Conservation (phyloP, 2,888 invertebrate genomes). For the Eupithecia dodoneata region DNA sequence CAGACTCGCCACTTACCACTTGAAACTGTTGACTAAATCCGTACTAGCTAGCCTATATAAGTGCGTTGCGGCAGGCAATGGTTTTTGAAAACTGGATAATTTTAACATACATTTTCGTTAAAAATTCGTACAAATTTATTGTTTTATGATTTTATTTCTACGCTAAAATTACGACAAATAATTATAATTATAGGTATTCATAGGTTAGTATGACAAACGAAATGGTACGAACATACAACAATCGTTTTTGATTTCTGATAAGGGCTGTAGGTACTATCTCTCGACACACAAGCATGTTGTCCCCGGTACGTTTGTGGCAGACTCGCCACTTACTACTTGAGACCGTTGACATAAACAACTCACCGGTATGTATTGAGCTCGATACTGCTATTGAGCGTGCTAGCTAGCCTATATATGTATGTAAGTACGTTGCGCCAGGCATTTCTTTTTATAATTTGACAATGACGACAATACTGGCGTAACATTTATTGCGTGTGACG, state of each 20-base stretch:
- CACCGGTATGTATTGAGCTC: not conserved
- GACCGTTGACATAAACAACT: not conserved
- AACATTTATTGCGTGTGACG: too few relatives aligned
- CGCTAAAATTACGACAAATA: not conserved
- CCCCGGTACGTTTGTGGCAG: not conserved
- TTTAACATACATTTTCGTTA: too few relatives aligned
- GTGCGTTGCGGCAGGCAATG: too few relatives aligned
- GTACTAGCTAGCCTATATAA: too few relatives aligned
- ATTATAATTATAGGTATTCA: not conserved
- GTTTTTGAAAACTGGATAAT: too few relatives aligned
- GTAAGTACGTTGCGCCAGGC: too few relatives aligned
- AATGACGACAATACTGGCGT: too few relatives aligned
- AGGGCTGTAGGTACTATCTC: not conserved
- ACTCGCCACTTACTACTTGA: not conserved
- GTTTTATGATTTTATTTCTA: not conserved
- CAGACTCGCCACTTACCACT: not conserved
- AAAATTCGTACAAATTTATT: not conserved
- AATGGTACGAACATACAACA: not conserved
- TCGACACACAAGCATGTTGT: not conserved
- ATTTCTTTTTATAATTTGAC: too few relatives aligned
- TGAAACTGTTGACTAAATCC: not conserved
- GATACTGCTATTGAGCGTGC: not conserved
- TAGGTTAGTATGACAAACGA: not conserved
- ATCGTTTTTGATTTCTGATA: not conserved
- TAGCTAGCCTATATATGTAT: too few relatives aligned